Conservation (phyloP, 2,888 invertebrate species). For the Ommatoiulus sabulosus region DNA sequence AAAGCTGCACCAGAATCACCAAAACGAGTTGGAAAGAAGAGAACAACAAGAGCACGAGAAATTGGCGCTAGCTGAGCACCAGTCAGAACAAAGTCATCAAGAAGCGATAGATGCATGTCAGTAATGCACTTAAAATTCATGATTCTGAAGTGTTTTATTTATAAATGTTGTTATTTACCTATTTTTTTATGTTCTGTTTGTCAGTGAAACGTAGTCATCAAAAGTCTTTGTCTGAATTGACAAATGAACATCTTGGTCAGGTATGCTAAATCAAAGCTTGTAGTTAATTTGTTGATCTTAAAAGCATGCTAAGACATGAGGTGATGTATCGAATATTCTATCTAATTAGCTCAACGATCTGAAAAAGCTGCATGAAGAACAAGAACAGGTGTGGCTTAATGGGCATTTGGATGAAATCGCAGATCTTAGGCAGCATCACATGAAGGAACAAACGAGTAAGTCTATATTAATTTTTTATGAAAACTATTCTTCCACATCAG, state of each 20-base stretch:
- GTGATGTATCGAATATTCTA: not conserved
- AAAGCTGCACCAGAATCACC: not conserved
- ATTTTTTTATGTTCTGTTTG: not conserved
- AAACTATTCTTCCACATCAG: too few relatives aligned
- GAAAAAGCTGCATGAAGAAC: not conserved
- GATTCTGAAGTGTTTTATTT: not conserved
- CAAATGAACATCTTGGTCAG: not conserved
- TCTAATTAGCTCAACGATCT: not conserved
- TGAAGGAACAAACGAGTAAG: not conserved
- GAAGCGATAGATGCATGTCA: not conserved
- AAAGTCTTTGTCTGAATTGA: not conserved
- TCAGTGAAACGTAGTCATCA: not conserved
- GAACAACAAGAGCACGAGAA: not conserved
- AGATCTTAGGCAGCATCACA: not conserved
- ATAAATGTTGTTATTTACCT: not conserved
- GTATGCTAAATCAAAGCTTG: not conserved
- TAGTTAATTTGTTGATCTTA: not conserved
- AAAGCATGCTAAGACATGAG: not conserved
- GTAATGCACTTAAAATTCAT: not conserved
- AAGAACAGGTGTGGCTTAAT: not conserved
- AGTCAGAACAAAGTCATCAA: not conserved
- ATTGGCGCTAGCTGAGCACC: not conserved
- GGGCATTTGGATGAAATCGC: not conserved
- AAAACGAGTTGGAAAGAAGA: slow-evolving; percentile 32
- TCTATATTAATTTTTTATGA: not conserved